Base-by-base conservation (phyloP, 2,797 vertebrate genomes). In the Pteronotus mesoamericanus region DNA sequence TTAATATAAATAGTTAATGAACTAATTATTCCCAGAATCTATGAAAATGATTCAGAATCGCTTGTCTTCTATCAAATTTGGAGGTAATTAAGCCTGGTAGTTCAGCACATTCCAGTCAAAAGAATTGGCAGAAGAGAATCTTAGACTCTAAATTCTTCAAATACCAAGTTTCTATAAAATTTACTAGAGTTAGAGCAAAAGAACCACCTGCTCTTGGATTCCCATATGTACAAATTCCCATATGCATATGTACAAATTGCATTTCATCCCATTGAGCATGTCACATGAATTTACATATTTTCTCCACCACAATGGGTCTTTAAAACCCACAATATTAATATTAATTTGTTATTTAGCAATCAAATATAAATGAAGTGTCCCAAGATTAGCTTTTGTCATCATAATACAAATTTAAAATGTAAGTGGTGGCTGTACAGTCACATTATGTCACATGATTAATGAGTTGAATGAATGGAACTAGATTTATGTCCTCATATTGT, bases 291-390 rank as follows among this genome's bases (percentile, higher is more conserved):
- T 51, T 93, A 79, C 59, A 94, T 64, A 86, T 91, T 95, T 91
- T 72, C 42, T 79, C 24, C 8, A 93, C n/a, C 55, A 69, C 48
- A 51, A 37, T 53, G 53, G 6, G 80, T 84, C 46, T 48, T 44
- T 59, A 77, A 92, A 21, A 86, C 1, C 42, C 9, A 69, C 6
- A 72, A 86, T 2, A 69, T 72, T 68, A 89, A 44, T 72, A 69
- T 71, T 95, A 94, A 96, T 95, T 96, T 96, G 59, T 69, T 83
- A 97, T 74, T 95, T 85, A 97, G 68, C 26, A 77, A 97, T 94
- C 46, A 57, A 94, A 97, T 97, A 59, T 59, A 95, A 88, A 75
- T 42, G 14, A 80, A 71, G 55, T 71, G 53, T 46, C 26, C 61
- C 32, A 93, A 64, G 57, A 86, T 46, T 61, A 11, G 12, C 57